Percentiles rank a stretch among this genome's conserved stretches.
Evolutionary conservation across 2,888 invertebrate genomes (phyloP).

Genomic region (Chirona hameri): DNA sequence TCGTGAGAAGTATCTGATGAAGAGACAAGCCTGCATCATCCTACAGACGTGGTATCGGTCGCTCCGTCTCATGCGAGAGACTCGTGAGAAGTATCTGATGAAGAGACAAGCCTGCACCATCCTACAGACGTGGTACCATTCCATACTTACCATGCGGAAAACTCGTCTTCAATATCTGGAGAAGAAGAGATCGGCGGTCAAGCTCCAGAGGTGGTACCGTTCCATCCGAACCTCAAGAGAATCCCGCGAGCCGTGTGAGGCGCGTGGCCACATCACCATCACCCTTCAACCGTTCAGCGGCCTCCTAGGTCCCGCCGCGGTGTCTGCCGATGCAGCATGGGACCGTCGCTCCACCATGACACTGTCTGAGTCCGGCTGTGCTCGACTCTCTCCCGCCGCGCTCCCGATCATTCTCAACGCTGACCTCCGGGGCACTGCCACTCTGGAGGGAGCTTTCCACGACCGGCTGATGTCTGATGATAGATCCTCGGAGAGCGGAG

Average conservation of each 20-base stretch:
- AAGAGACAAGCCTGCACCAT: not conserved
- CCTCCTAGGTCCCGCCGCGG: not conserved
- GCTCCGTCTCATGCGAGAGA: not conserved
- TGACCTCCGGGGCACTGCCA: not conserved
- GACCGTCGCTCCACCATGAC: too few species aligned
- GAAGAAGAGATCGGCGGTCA: constrained; percentile 12
- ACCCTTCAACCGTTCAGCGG: not conserved
- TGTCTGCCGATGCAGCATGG: not conserved
- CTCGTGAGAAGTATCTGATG: constrained; percentile 9
- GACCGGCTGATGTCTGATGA: not conserved
- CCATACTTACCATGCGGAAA: not conserved
- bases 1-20: constrained; percentile 7
- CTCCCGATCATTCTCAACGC: not conserved
- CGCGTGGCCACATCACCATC: not conserved
- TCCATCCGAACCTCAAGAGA: not conserved
- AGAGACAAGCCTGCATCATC: constrained; percentile 5
- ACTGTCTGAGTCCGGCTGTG: not conserved
- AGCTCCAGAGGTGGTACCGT: constrained; percentile 28
- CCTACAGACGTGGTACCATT: constrained; percentile 31
- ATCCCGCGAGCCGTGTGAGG: not conserved
- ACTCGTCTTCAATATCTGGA: constrained; percentile 9
- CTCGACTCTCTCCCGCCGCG: not conserved
- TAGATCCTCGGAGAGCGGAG: not conserved
- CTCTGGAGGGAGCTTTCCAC: not conserved
- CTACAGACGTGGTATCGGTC: constrained; percentile 31